Base-by-base conservation (phyloP, 2,113 vertebrate species). In the Plecturocebus donacophilus region DNA sequence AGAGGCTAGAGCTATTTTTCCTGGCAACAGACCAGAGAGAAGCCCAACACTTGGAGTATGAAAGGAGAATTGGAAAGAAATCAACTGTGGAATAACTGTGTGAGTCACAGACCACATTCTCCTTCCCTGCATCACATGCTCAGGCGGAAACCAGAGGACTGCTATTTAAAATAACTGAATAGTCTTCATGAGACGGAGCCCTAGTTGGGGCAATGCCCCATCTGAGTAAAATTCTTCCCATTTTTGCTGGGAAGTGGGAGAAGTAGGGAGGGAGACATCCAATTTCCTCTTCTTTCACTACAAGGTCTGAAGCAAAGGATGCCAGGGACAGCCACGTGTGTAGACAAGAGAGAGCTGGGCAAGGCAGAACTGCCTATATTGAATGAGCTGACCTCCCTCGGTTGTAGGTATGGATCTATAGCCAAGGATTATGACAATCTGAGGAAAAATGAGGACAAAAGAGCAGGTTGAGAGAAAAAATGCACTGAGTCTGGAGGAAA, bases 11-110 rank as follows among this genome's bases (percentile, higher is more conserved):
- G 92, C 71, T 82, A 77, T 92, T 96, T 98, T 96, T 97, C 94
- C 94, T 97, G 95, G 94, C 95, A 95, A 52, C 81, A 95, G 80
- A 96, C 68, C 75, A 94, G 77, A 83, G 81, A 92, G 88, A 96
- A 56, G 58, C 89, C 94, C 58, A 66, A 89, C 92, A 58, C 11
- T 68, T 91, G 86, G 87, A 90, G 80, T 71, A 49, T 12, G 38
- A 87, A 70, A 91, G 40, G 13, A 45, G 93, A 90, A n/a, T 58
- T 97, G 96, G 95, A 97, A 94, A 76, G 70, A 79, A 87, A 66
- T 87, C 94, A 97, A 73, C 42, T 84, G 77, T 77, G 90, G 95
- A 90, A 83, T 90, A 95, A 80, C 83, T 58, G 61, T n/a, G 45
- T 97, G 96, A 96, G 80, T 96, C 95, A 96, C 2, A 61, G 70